Evolutionary conservation across 2,888 invertebrate genomes (phyloP), one percentile per base, ranked within the genome.

Genomic region (Ischnura elegans): DNA sequence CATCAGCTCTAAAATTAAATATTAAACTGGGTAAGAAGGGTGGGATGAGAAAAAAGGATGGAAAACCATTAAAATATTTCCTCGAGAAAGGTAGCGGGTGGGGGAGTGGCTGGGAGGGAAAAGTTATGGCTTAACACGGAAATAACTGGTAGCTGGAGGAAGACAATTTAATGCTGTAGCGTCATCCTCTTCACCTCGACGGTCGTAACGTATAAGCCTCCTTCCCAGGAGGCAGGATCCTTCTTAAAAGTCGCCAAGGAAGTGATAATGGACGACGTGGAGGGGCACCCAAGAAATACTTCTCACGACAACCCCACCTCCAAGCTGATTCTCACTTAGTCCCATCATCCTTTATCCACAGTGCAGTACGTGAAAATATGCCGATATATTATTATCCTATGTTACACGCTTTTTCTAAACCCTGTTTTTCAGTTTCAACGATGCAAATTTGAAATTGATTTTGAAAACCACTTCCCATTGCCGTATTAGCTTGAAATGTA

Each of bases 1-100:
- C 86, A 46, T 86, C 86, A 86, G 61, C 21, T 61, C 43, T 66
- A 61, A 90, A 90, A 90, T 90, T 90, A 90, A 90, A 66, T 90
- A 90, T 90, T 90, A 90, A 90, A 43, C 51, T 8, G 43, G 51
- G 51, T 13, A 8, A 8, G 51, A 19, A 8, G 51, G 8, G 13
- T 2, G 8, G 13, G 8, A 19, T 2, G 51, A 51, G 51, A 51
- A 43, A 61, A 90, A 90, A 61, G 16, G 76, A 36, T 16, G 36
- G 42, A n/a, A 87, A 90, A 61, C 90, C 90, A 90, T 90, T 90
- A 90, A 61, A 61, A 61, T 61, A 25, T 61, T 86, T 66, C 87
- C 87, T 42, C 87, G 51, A 55, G 21, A 90, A 16, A 51, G 90
- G 42, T 29, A 47, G 29, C 43, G 45, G 0, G 46, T 16, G 45